Evolutionary conservation across 2,888 invertebrate genomes (phyloP).

Genomic region (Melanophora roralis): DNA sequence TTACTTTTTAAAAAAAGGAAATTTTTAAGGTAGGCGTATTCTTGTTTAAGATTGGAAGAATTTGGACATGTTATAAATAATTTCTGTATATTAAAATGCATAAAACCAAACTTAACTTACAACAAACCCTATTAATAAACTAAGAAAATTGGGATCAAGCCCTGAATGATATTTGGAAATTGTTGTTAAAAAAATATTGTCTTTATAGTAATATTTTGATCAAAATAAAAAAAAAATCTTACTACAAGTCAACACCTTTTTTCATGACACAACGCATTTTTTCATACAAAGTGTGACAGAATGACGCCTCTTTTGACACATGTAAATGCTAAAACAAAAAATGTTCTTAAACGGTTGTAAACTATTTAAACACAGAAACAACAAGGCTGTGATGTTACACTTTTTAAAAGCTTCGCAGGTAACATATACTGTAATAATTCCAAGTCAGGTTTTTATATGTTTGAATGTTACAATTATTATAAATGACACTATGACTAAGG

Average conservation of each 20-base stretch:
- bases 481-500: conserved; percentile 39
- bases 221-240: conserved; percentile 4
- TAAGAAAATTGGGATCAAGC: too few relatives aligned
- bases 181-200: too few relatives aligned
- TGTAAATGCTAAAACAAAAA: conserved; percentile 22
- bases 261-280: conserved; percentile 55
- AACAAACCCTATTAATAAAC: too few relatives aligned
- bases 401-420: conserved; percentile 35
- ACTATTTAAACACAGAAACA: too few relatives aligned
- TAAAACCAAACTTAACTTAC: too few relatives aligned
- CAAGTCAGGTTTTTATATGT: conserved; percentile 23
- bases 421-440: conserved; percentile 41
- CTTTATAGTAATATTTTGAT: conserved; percentile 35
- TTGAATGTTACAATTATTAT: conserved; percentile 40
- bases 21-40: too few relatives aligned
- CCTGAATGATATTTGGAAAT: too few relatives aligned
- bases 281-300: conserved; percentile 41
- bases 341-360: too few relatives aligned
- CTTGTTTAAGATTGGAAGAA: too few relatives aligned
- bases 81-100: too few relatives aligned
- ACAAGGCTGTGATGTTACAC: conserved; percentile 57
- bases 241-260: conserved; percentile 61
- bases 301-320: conserved; percentile 55
- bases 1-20: too few relatives aligned
- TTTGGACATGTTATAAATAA: too few relatives aligned